These are phyloP conservation scores for Trogon surrucura DNA, from an alignment of 2,113 vertebrate genomes.

Conservation along the genomic window DNA sequence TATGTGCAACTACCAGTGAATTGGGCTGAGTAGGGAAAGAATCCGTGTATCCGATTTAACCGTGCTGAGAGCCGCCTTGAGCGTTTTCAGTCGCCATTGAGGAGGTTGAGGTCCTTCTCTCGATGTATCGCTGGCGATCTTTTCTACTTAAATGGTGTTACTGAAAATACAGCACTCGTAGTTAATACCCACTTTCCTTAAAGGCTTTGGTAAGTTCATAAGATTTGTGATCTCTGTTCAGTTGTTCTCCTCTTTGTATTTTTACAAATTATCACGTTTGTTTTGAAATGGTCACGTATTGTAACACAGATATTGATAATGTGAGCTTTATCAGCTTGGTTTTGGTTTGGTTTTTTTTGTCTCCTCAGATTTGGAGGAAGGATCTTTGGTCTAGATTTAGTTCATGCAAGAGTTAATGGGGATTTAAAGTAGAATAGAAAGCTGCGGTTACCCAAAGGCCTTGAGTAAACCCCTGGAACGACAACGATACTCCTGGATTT, in stretches of 20 bases:
- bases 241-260: neutral
- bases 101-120: slow-evolving; percentile 34
- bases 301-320: neutral
- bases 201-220: neutral
- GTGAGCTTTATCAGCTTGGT: neutral
- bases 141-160: slow-evolving; percentile 45
- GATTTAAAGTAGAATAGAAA: neutral
- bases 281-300: neutral
- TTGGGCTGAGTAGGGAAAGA: neutral
- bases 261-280: neutral
- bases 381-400: neutral
- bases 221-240: neutral
- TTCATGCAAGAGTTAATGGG: neutral
- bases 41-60: neutral
- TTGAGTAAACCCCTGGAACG: neutral
- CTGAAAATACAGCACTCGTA: slow-evolving; percentile 18
- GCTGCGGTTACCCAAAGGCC: neutral
- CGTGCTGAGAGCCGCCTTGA: neutral
- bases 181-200: neutral
- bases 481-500: neutral
- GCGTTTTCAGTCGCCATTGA: slow-evolving; percentile 11
- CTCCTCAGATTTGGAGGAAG: neutral
- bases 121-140: slow-evolving; percentile 23
- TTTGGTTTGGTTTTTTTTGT: neutral
- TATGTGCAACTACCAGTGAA: neutral